Evolutionary conservation across 1,140 invertebrate species (phyloP), one percentile per base, ranked within the genome.

Genomic region (Zelostemma sp.): DNA sequence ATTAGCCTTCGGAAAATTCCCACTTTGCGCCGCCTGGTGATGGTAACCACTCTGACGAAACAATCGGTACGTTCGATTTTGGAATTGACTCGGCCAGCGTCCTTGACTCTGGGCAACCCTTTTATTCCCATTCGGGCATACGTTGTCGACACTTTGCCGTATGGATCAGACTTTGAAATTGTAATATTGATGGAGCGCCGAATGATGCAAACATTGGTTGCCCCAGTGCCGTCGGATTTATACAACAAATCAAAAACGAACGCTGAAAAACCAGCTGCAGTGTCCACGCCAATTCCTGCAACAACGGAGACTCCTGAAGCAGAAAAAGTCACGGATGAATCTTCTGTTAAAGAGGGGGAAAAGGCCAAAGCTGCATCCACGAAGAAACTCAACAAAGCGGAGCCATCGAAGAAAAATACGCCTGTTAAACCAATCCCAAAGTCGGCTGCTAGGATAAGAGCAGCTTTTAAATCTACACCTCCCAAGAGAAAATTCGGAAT

Each of bases 1-100:
- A 73, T 70, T 11, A 75, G 76, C 25, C 61, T 85, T 1, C 69
- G 82, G 31, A 83, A 80, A 62, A 81, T 85, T 49, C 72, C 43
- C 18, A 73, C 75, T 1, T 45, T 86, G 0, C 74, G 78, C n/a
- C 74, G 80, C 53, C 71, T 86, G 12, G 82, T 85, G 12, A 79
- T 86, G 75, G 72, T 85, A 19, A 86, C 84, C 18, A 82, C 81
- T 3, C 62, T 86, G n/a, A 84, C 83, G 0, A 86, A 86, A 62
- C 84, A 84, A 55, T 83, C 84, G 0, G 83, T 84, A 2, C 79
- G 83, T 8, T 78, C 83, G 6, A 83, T 85, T 57, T 65, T 86
- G 49, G 83, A 86, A 57, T 62, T 86, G 14, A 81, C 76, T n/a
- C 75, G 82, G 35, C 83, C 84, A 2, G 72, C 73, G 5, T 74